Base-by-base conservation (phyloP, 2,888 invertebrate genomes). In the Trichacis sp. region DNA sequence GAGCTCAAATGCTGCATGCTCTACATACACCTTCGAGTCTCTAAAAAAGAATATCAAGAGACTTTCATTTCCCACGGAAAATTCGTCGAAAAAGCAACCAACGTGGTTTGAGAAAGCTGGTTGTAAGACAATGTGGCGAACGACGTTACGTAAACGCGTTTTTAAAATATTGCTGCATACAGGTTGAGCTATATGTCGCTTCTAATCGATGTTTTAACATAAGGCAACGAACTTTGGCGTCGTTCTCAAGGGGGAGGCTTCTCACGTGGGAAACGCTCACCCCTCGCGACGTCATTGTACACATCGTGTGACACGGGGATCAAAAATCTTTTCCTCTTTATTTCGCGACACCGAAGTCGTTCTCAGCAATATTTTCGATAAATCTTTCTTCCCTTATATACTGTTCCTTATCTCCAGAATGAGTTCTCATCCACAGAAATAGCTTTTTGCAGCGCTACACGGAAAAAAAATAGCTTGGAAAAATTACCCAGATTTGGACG, bases 191-290 rank as follows among this genome's bases (percentile, higher is more conserved):
- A 51, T 68, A 68, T 58, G 68, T 64, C 56, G 60, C 53, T 47
- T 68, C 64, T 61, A 64, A 68, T 68, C 64, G 68, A 68, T 64
- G 68, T 64, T 60, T 68, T 61, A 56, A 57, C 61, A 64, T 48
- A 40, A 68, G 64, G 64, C 61, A 64, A 68, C 64, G 68, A 68
- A 64, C 68, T 68, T 64, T 68, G 58, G 45, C 52, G 64, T 40
- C 46, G 45, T 42, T 46, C 48, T 58, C 54, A 54, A 61, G 57
- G 55, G 63, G 61, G 61, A 58, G 64, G 57, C 40, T 54, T 52
- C 58, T 61, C 61, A 61, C 68, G 68, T 68, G 68, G 64, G 68
- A 68, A 68, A 64, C 60, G 38, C 47, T 68, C 54, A 33, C 68
- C 68, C 68, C 59, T 64, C 38, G 36, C 61, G 42, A 47, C 64